phyloP scores from a whole-genome alignment of 1,140 invertebrate genomes.

The Odontomachus brunneus region DNA sequence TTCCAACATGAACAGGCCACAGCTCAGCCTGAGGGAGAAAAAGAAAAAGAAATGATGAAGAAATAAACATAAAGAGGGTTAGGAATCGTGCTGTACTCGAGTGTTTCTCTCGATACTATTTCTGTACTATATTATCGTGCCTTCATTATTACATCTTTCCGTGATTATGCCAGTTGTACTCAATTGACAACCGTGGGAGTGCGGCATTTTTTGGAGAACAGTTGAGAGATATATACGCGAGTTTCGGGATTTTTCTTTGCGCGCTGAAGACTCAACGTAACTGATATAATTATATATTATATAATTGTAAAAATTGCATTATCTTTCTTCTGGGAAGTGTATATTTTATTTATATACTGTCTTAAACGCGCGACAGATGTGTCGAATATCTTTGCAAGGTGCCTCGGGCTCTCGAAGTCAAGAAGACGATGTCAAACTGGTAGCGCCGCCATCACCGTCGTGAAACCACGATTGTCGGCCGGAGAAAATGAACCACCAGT shows the following conservation, averaged over 20 bases:
- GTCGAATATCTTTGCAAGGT: neutral
- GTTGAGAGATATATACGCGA: no score
- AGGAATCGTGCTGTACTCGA: no score
- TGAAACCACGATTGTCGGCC: slow-evolving; percentile 28
- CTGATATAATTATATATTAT: slow-evolving; percentile 15
- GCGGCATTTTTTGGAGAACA: no score
- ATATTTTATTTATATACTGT: neutral
- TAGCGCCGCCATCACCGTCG: slow-evolving; percentile 25
- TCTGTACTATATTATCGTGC: no score
- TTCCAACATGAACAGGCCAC: no score
- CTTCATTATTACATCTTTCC: no score
- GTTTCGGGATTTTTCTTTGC: neutral
- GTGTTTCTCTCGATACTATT: no score
- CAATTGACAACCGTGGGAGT: no score
- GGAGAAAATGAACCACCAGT: slow-evolving; percentile 44
- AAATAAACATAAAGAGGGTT: no score
- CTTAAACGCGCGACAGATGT: neutral
- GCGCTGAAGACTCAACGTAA: neutral
- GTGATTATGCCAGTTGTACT: no score
- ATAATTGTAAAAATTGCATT: neutral
- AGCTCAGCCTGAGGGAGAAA: no score
- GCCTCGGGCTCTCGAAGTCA: neutral
- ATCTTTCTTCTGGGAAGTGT: neutral
- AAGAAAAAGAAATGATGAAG: no score
- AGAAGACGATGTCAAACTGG: neutral